phyloP scores from a whole-genome alignment of 2,113 vertebrate genomes.

The Sula dactylatra region DNA sequence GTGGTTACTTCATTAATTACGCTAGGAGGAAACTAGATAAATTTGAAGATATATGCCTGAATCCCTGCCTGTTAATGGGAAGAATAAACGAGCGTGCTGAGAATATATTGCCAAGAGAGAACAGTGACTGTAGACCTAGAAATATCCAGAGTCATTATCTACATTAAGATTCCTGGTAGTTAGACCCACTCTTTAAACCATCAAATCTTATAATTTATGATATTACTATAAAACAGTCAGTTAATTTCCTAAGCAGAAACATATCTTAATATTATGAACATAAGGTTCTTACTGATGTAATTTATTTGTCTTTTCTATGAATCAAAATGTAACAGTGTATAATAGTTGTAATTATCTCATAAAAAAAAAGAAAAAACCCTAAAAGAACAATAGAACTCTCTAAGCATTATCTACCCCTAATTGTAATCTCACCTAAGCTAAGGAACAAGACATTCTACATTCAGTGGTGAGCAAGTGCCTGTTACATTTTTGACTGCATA shows the following conservation, averaged over 20 bases:
- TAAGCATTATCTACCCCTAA: neutral
- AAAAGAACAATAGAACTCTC: slow-evolving; percentile 31
- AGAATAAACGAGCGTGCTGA: neutral
- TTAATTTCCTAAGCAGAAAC: slow-evolving; percentile 35
- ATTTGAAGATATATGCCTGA: neutral
- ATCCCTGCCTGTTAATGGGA: neutral
- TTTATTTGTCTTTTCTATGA: slow-evolving; percentile 52
- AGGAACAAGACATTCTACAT: neutral
- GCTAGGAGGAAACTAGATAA: neutral
- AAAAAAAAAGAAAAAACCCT: neutral
- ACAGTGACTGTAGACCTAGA: neutral
- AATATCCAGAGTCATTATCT: slow-evolving; percentile 1
- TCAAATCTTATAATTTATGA: neutral
- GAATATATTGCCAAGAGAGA: neutral
- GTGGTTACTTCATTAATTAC: neutral
- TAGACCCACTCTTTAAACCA: slow-evolving; percentile 2
- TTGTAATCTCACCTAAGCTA: slow-evolving; percentile 4
- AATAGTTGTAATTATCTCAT: slow-evolving; percentile 60
- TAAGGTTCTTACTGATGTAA: slow-evolving; percentile 14
- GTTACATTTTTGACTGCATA: neutral
- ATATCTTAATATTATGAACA: slow-evolving; percentile 60
- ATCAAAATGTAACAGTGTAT: slow-evolving; percentile 30
- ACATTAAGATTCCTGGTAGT: neutral
- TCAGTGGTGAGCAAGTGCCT: neutral
- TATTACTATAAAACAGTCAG: neutral